Conservation (phyloP, 2,113 vertebrate species). For the Hiodon tergisus region DNA sequence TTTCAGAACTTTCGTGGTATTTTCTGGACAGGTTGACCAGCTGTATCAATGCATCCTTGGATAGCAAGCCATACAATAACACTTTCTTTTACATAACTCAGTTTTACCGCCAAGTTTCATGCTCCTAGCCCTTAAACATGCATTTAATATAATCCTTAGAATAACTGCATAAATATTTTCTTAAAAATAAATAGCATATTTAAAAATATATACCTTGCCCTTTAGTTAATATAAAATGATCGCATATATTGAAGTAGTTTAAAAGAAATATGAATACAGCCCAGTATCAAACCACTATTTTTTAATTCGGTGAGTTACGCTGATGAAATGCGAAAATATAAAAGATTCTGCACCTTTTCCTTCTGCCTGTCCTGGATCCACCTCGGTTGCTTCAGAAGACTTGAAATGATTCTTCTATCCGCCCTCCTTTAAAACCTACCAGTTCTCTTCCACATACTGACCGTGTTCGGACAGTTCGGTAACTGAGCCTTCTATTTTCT, state of each 20-base stretch:
- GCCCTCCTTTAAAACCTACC: conserved; percentile 30
- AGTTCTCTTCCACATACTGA: conserved; percentile 13
- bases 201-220: no score
- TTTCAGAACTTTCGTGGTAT: no score
- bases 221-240: not conserved
- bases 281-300: not conserved
- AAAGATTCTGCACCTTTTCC: conserved; percentile 5
- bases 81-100: no score
- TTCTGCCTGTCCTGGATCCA: not conserved
- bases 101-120: not conserved
- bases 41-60: no score
- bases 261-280: not conserved
- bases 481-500: not conserved
- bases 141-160: not conserved
- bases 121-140: not conserved
- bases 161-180: no score
- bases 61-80: no score
- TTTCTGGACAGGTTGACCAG: no score
- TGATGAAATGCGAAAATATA: not conserved
- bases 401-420: conserved; percentile 26
- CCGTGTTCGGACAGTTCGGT: not conserved
- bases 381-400: conserved; percentile 28
- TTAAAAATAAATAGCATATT: no score
- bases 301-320: not conserved
- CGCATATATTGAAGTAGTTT: not conserved